These are phyloP conservation scores for Microctonus aethiopoides DNA, from an alignment of 2,888 invertebrate species.

Conservation along the genomic window DNA sequence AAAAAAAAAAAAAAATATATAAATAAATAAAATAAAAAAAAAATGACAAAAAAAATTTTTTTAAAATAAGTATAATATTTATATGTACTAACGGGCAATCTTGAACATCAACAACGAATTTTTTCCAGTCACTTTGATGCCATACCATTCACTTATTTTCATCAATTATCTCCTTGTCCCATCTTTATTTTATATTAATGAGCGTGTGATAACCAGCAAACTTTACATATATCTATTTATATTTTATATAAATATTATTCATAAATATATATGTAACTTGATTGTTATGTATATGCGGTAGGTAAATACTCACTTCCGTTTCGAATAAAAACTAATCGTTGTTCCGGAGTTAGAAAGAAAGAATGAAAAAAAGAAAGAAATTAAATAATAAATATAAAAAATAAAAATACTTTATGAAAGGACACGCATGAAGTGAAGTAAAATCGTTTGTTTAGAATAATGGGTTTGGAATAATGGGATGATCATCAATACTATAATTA, in stretches of 20 bases:
- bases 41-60: background rate
- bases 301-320: conserved; percentile 32
- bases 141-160: background rate
- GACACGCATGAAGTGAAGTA: background rate
- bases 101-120: background rate
- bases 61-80: too few relatives aligned
- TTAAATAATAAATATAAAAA: background rate
- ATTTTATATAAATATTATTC: background rate
- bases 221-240: conserved; percentile 5
- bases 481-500: too few relatives aligned
- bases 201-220: background rate
- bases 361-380: too few relatives aligned
- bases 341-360: conserved; percentile 17
- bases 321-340: conserved; percentile 33
- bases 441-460: too few relatives aligned
- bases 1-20: conserved; percentile 4
- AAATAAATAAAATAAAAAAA: background rate
- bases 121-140: background rate
- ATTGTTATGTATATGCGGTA: conserved; percentile 21
- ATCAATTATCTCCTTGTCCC: conserved; percentile 8
- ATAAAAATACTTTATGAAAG: background rate
- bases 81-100: too few relatives aligned
- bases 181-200: conserved; percentile 18
- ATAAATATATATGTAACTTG: background rate
- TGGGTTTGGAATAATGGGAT: too few relatives aligned